Base-by-base conservation (phyloP, 2,797 vertebrate species). In the Gallinago solitaria region DNA sequence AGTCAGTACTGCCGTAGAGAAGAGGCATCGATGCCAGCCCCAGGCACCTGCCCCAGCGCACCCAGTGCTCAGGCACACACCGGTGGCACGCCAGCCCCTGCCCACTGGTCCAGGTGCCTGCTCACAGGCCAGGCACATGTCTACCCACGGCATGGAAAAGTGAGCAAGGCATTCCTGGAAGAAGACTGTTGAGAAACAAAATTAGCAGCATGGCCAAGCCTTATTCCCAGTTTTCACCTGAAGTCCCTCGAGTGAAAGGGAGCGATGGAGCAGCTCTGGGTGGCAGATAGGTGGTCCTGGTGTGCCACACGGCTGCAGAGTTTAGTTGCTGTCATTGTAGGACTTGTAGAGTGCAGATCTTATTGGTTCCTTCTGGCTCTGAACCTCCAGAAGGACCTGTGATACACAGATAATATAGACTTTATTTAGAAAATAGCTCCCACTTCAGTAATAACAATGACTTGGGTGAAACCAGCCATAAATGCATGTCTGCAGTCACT, bases 381-480 rank as follows among this genome's bases (percentile, higher is more conserved):
- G 82, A 68, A 75, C 21, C 54, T 80, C 33, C 0, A 0, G 37
- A 82, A 93, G 27, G 47, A 74, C 57, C 32, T 75, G 24, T 57
- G 76, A 73, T 68, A 47, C 32, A 28, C 32, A 77, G 51, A 94
- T 78, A 89, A 68, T 51, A 83, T 0, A 74, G 41, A 76, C 35
- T 93, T 78, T 83, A 73, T 92, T 84, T 87, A 95, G 89, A 93
- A 95, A 94, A 91, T 48, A 74, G 43, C 54, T 85, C 57, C 60
- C 57, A 51, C 41, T 90, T 90, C 78, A 91, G 57, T 54, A 92
- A 86, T 60, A 74, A 57, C 60, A 79, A 33, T 27, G 75, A 70
- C 76, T 91, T 70, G 76, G 64, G 57, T 73, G 33, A 92, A 95
- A 83, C 39, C 57, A 94, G 47, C 28, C 68, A 67, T 45, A 88